Evolutionary conservation across 2,888 invertebrate genomes (phyloP), one percentile per base, ranked within the genome.

Genomic region (Monochamus alternatus): DNA sequence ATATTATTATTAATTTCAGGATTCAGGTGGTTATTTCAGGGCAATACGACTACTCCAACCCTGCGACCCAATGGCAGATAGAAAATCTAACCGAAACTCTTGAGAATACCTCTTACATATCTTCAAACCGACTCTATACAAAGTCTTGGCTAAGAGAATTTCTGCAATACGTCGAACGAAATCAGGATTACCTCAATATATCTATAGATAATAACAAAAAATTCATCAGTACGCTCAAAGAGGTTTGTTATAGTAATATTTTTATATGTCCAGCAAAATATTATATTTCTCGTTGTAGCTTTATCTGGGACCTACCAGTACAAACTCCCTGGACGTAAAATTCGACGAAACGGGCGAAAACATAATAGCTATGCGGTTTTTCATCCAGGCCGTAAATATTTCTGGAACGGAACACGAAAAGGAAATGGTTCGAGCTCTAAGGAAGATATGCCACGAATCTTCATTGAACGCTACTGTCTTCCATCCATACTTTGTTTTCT

Each of bases 401-500:
- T 95, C 94, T 72, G 96, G 97, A 69, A 96, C 97, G 0, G 96
- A 96, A 87, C 95, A 95, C 84, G 97, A 97, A 86, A 96, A 97
- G 85, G 95, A 95, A 86, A 97, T 97, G 97, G 96, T 97, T 8
- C 92, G 93, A 83, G 94, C 94, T 69, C 89, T 97, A 12, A 91
- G 97, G 80, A 88, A 92, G 78, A 93, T 97, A 14, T 95, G 96
- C 80, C 89, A 92, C 10, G 92, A 94, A 51, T 95, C 96, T 0
- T 91, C 94, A 3, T 88, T 97, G 10, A 97, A 97, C 85, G 96
- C 94, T 70, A 97, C 96, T 32, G 97, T 98, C 3, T 98, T 97
- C 87, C 97, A 98, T 90, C 97, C 98, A 0, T 97, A 97, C 87
- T 98, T 98, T 87, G 96, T 98, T 12, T 98, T 97, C 90, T 98